These are phyloP conservation scores for Hippocampus zosterae DNA, from an alignment of 2,113 vertebrate species.

Conservation along the genomic window DNA sequence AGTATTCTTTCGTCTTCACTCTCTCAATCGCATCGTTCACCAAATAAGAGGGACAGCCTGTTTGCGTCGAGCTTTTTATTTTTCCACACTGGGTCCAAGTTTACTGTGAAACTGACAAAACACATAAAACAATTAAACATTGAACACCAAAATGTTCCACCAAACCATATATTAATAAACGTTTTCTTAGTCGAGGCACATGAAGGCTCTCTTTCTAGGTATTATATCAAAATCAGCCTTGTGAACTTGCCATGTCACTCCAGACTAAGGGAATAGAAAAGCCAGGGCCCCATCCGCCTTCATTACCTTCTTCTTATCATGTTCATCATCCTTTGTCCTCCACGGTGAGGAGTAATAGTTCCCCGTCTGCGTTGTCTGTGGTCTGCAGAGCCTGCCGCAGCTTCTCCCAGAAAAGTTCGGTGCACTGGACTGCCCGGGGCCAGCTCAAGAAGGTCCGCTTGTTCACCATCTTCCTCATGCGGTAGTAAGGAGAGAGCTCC, in stretches of 20 bases:
- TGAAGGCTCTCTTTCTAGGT: too few species aligned
- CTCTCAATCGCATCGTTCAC: too few species aligned
- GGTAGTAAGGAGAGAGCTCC: slow-evolving; percentile 66
- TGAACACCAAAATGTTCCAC: too few species aligned
- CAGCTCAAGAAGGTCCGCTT: slow-evolving; percentile 69
- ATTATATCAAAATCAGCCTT: too few species aligned
- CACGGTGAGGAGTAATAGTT: slow-evolving; percentile 15
- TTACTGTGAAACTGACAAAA: too few species aligned
- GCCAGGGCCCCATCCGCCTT: not conserved
- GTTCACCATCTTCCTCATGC: slow-evolving; percentile 68
- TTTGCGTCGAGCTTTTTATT: too few species aligned
- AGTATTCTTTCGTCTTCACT: too few species aligned
- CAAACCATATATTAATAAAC: too few species aligned
- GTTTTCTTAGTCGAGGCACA: too few species aligned
- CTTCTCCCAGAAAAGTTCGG: slow-evolving; percentile 71
- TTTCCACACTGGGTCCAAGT: too few species aligned
- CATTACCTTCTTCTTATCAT: not conserved
- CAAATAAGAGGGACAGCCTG: too few species aligned
- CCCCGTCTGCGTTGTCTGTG: slow-evolving; percentile 3
- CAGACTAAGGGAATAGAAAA: not conserved
- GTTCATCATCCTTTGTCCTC: not conserved
- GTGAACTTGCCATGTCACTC: not conserved
- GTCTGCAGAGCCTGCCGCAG: slow-evolving; percentile 60
- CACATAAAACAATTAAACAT: too few species aligned
- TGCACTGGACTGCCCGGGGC: slow-evolving; percentile 44